phyloP scores from a whole-genome alignment of 1,140 invertebrate species.

The Drosophila oshimai region DNA sequence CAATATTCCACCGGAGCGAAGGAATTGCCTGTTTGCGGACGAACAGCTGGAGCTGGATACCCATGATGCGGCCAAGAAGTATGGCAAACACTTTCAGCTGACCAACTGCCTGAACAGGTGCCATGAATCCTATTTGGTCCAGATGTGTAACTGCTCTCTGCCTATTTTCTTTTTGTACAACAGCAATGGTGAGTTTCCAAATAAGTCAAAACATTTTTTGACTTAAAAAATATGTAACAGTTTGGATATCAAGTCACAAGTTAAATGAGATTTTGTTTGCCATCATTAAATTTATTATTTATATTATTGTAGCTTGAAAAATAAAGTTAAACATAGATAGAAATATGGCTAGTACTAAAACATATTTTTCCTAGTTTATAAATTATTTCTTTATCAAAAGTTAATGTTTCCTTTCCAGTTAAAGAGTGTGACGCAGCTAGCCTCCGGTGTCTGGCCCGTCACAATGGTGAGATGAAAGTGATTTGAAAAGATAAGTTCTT shows the following conservation, averaged over 20 bases:
- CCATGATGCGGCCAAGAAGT: constrained; percentile 29
- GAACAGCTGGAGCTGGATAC: constrained; percentile 50
- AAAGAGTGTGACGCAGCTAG: constrained; percentile 47
- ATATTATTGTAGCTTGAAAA: no score
- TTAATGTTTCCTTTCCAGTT: constrained; percentile 22
- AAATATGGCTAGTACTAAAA: no score
- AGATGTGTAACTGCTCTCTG: constrained; percentile 67
- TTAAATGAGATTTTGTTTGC: no score
- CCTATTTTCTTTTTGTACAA: constrained; percentile 62
- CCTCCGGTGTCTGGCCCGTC: constrained; percentile 60
- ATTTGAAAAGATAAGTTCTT: neutral
- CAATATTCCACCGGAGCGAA: constrained; percentile 28
- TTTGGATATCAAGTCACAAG: no score
- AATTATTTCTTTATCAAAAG: neutral
- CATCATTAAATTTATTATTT: no score
- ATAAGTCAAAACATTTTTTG: neutral
- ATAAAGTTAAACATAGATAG: no score
- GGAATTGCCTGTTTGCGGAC: constrained; percentile 60
- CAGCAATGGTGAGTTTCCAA: constrained; percentile 35
- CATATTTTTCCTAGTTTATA: neutral
- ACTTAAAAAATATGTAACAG: neutral
- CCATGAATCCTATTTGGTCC: constrained; percentile 66
- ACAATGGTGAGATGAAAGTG: constrained; percentile 57
- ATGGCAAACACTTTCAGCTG: constrained; percentile 28
- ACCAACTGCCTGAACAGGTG: constrained; percentile 63